Conservation (phyloP, 2,888 invertebrate genomes). For the Synanthedon formicaeformis region DNA sequence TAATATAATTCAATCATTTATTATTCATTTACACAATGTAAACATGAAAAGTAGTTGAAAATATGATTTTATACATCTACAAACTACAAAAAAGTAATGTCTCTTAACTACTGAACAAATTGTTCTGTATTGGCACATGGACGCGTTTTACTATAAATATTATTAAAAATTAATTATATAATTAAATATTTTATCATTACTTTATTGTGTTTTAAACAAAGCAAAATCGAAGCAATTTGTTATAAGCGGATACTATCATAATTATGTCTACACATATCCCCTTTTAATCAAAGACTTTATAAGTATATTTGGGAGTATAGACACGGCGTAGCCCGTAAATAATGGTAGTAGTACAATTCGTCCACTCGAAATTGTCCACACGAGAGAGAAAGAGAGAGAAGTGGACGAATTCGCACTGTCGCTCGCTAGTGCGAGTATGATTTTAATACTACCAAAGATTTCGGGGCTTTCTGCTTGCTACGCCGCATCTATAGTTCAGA, state of each 20-base stretch:
- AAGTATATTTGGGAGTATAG: too few species aligned
- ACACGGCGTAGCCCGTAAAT: too few species aligned
- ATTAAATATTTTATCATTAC: neutral
- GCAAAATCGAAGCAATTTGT: neutral
- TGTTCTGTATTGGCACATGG: conserved; percentile 59
- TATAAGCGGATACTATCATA: neutral
- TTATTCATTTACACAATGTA: conserved; percentile 55
- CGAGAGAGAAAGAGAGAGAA: too few species aligned
- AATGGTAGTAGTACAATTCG: too few species aligned
- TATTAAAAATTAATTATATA: neutral
- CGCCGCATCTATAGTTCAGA: too few species aligned
- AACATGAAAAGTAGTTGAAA: conserved; percentile 50
- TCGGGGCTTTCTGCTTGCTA: too few species aligned
- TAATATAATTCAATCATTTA: conserved; percentile 36
- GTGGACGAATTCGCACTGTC: too few species aligned
- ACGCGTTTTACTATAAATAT: conserved; percentile 11
- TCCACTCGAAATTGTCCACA: too few species aligned
- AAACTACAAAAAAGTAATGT: conserved; percentile 61
- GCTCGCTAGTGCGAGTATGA: too few species aligned
- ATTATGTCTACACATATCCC: too few species aligned
- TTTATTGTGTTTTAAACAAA: neutral
- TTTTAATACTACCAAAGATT: too few species aligned
- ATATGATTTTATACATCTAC: conserved; percentile 47
- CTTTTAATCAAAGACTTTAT: too few species aligned
- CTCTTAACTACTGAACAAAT: conserved; percentile 43